A percentile compares a stretch with the other conserved stretches of the same genome.
These are phyloP conservation scores for Rissa tridactyla DNA, from an alignment of 2,113 vertebrate species.

Conservation along the genomic window DNA sequence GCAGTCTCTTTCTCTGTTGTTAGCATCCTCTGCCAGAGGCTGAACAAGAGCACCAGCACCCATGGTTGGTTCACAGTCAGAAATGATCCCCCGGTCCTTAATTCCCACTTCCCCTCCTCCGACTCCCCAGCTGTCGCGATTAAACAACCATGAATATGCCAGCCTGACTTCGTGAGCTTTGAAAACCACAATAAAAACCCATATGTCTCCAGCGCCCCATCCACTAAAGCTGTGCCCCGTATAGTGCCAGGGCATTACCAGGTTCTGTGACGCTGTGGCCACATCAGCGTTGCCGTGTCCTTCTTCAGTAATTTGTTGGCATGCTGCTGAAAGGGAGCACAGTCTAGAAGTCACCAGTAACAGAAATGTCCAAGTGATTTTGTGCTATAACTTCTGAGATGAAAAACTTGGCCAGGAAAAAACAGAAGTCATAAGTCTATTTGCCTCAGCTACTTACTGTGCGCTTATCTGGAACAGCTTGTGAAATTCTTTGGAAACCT, in stretches of 20 bases:
- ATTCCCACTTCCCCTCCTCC: not conserved
- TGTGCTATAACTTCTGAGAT: slow-evolving; percentile 20
- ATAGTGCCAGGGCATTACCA: not conserved
- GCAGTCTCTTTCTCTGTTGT: not conserved
- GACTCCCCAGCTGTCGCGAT: not conserved
- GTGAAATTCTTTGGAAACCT: slow-evolving; percentile 40
- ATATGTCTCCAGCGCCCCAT: not conserved
- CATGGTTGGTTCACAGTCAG: not conserved
- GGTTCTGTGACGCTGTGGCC: not conserved
- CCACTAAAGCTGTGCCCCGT: not conserved
- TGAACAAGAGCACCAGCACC: not conserved
- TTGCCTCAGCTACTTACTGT: slow-evolving; percentile 55
- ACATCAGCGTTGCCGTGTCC: accelerated
- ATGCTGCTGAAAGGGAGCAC: not conserved
- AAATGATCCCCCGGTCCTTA: accelerated
- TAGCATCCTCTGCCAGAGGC: not conserved
- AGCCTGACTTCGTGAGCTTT: not conserved
- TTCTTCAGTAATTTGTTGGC: not conserved
- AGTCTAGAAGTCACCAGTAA: not conserved
- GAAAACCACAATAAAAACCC: not conserved
- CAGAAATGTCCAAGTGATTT: slow-evolving; percentile 41
- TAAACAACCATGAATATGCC: not conserved
- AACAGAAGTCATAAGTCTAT: slow-evolving; percentile 38
- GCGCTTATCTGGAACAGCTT: slow-evolving; percentile 44
- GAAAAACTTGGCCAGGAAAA: not conserved